Percentiles rank a stretch among this genome's conserved stretches.
Conservation (phyloP, 2,888 invertebrate species). For the Papilio demoleus region DNA sequence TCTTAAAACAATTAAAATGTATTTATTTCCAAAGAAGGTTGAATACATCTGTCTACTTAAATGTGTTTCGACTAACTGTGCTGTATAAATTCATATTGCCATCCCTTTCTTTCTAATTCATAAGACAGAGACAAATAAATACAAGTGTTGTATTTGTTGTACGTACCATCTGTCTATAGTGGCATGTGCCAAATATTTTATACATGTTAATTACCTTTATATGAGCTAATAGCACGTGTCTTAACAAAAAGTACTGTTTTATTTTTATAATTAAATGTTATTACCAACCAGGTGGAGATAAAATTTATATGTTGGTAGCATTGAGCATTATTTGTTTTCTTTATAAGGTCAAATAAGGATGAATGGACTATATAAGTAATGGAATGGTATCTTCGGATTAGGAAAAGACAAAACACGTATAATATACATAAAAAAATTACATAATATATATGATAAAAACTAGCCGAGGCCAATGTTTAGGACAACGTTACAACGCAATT, state of each 20-base stretch:
- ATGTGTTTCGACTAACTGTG: not conserved
- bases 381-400: too few relatives aligned
- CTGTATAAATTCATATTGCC: too few relatives aligned
- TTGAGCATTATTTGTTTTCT: too few relatives aligned
- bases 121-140: not conserved
- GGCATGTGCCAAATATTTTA: not conserved
- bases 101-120: not conserved
- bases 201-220: not conserved
- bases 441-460: too few relatives aligned
- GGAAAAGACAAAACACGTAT: too few relatives aligned
- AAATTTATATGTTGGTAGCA: not conserved
- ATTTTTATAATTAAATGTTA: not conserved
- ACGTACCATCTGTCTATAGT: constrained; percentile 9
- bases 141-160: not conserved
- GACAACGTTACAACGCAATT: too few relatives aligned
- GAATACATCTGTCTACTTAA: constrained; percentile 8
- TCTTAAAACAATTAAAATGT: constrained; percentile 12
- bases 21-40: constrained; percentile 15
- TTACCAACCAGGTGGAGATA: not conserved
- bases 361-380: too few relatives aligned
- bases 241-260: not conserved
- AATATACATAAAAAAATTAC: too few relatives aligned
- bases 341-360: too few relatives aligned
- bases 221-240: constrained; percentile 14
- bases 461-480: too few relatives aligned